phyloP scores from a whole-genome alignment of 2,113 vertebrate species.

The Calonectris borealis region DNA sequence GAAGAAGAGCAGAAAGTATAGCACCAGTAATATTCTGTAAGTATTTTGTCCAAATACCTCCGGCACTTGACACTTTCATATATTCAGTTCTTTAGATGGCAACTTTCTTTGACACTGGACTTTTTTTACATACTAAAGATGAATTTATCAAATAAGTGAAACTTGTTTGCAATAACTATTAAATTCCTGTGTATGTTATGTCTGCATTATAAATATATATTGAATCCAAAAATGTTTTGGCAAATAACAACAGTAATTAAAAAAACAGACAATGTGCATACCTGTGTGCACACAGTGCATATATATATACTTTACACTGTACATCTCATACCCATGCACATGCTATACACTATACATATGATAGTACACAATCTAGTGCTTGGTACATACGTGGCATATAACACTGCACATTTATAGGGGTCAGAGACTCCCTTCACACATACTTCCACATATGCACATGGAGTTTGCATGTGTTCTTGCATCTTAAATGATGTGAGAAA shows the following conservation, averaged over 20 bases:
- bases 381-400: too few relatives aligned
- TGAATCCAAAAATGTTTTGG: not conserved
- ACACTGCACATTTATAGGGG: not conserved
- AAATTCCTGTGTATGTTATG: not conserved
- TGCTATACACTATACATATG: accelerated
- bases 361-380: too few relatives aligned
- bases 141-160: not conserved
- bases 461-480: not conserved
- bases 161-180: not conserved
- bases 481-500: not conserved
- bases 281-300: too few relatives aligned
- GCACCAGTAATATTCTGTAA: not conserved
- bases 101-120: not conserved
- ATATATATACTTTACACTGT: not conserved
- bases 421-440: not conserved
- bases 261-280: not conserved
- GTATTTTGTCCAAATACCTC: not conserved
- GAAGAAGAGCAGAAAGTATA: not conserved
- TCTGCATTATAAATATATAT: not conserved
- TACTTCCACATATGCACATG: accelerated
- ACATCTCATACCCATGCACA: not conserved
- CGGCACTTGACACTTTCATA: not conserved
- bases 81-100: not conserved
- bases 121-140: not conserved
- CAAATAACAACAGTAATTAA: not conserved